Base-by-base conservation (phyloP, 2,888 invertebrate species). In the Leucania comma region DNA sequence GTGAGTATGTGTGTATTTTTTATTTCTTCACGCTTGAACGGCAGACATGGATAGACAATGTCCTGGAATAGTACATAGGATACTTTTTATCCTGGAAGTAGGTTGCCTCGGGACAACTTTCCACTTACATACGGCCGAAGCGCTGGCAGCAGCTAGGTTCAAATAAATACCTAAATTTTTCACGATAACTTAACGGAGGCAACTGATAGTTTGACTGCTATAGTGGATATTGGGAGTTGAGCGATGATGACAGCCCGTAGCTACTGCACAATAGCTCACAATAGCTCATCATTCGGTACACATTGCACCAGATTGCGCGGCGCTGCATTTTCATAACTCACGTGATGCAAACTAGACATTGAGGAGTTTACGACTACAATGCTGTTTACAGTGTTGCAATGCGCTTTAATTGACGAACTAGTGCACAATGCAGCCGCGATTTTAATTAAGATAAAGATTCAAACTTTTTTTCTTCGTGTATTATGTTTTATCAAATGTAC, bases 311-410 rank as follows among this genome's bases (percentile, higher is more conserved):
- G 6, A 50, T 68, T 67, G 63, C 68, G 51, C 59, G 68, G 24
- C 35, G 51, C 29, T 68, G 59, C 54, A 76, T 78, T 81, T 81
- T 81, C 71, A 81, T 70, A 81, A 78, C 48, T 22, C 62, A 67
- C 62, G 32, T 78, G 81, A 51, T 42, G 81, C 71, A 81, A 78
- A 76, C 81, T 54, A 75, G 65, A 70, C 81, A 66, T 66, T 70
- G 81, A 78, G 17, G 26, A 48, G 51, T 75, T 70, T 60, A 63
- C 53, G 53, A 76, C 50, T 35, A 32, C 50, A 42, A 46, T 22
- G 60, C 29, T 54, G 64, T 29, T 59, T 60, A 51, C 53, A 56
- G 50, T 64, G 63, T 50, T 42, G 75, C 20, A 78, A 76, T 32
- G 22, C 32, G 57, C 3, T 42, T 22, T 80, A 74, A 80, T 74